Percentiles rank a stretch among this genome's conserved stretches.
Evolutionary conservation across 1,140 invertebrate genomes (phyloP).

Genomic region (Lepeophtheirus salmonis): DNA sequence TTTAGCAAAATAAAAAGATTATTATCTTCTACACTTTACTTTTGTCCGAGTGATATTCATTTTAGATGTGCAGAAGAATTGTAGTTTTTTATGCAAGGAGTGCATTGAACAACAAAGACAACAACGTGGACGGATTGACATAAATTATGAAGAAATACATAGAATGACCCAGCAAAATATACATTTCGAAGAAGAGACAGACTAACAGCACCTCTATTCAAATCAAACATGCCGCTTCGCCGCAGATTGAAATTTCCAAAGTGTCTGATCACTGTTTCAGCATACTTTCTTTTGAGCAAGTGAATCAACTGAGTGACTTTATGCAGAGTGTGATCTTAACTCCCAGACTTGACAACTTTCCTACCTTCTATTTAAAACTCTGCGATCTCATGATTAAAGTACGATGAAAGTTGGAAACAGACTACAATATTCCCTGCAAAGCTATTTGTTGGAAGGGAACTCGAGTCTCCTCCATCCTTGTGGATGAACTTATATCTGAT

Average conservation of each 20-base stretch:
- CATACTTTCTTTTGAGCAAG: slow-evolving; percentile 32
- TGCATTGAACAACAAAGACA: no score
- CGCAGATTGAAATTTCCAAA: slow-evolving; percentile 6
- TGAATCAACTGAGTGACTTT: slow-evolving; percentile 72
- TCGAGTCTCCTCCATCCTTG: slow-evolving; percentile 82
- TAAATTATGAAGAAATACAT: no score
- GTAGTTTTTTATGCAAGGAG: no score
- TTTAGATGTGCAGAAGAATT: no score
- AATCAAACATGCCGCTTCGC: no score
- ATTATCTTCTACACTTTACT: no score
- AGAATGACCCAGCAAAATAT: no score
- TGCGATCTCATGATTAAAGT: slow-evolving; percentile 78
- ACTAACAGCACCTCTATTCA: no score
- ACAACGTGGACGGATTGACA: no score
- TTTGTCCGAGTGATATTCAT: no score
- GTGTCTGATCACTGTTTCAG: slow-evolving; percentile 7
- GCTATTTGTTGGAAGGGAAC: slow-evolving; percentile 95
- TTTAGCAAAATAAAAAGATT: no score
- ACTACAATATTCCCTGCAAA: slow-evolving; percentile 47
- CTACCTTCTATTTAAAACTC: slow-evolving; percentile 77
- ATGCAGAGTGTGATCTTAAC: slow-evolving; percentile 90
- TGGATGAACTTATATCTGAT: slow-evolving; percentile 58
- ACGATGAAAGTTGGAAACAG: slow-evolving; percentile 53
- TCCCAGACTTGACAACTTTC: slow-evolving; percentile 94
- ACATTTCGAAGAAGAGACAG: no score